Evolutionary conservation across 2,113 vertebrate species (phyloP).

Genomic region (Octodon degus): DNA sequence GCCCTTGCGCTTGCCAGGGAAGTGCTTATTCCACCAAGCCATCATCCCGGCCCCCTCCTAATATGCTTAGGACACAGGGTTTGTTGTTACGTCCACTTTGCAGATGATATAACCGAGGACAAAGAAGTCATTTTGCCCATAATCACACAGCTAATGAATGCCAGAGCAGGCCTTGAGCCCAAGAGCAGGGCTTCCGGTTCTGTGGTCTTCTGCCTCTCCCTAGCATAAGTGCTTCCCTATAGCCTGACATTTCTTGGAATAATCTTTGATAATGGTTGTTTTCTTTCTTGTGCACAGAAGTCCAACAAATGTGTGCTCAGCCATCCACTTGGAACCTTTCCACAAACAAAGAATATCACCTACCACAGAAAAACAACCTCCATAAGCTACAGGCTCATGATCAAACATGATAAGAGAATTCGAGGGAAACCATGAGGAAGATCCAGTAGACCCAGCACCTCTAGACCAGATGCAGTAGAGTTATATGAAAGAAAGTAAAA

Average conservation of each 20-base stretch:
- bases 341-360: not conserved
- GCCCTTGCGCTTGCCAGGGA: no score
- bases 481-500: constrained; percentile 39
- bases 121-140: not conserved
- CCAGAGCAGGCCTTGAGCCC: not conserved
- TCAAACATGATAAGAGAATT: not conserved
- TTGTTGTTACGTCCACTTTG: not conserved
- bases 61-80: not conserved
- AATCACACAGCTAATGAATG: not conserved
- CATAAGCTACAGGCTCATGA: not conserved
- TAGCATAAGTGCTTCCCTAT: not conserved
- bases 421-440: not conserved
- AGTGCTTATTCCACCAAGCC: no score
- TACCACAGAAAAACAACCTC: not conserved
- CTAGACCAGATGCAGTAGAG: not conserved
- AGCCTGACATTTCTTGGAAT: not conserved
- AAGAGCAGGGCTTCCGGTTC: not conserved
- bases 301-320: not conserved
- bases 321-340: not conserved
- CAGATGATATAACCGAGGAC: not conserved
- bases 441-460: not conserved
- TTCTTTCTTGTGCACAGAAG: not conserved
- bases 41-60: not conserved
- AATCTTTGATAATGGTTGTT: not conserved
- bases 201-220: not conserved